Evolutionary conservation across 2,113 vertebrate species (phyloP), one percentile per base, ranked within the genome.

Genomic region (Albula goreensis): DNA sequence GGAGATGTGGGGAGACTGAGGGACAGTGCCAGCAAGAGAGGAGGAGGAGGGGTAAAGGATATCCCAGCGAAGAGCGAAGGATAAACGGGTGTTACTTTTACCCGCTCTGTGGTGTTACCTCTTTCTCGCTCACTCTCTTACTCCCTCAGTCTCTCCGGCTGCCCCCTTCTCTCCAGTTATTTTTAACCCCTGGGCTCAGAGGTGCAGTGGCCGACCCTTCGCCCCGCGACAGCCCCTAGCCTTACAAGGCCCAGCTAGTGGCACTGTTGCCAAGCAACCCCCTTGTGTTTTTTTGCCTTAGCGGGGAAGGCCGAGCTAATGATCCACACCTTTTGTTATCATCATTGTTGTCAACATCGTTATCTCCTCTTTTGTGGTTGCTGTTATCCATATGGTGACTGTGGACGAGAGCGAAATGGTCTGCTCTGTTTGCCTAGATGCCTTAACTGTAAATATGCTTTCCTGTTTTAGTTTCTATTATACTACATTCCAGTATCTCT

Each of bases 211-310:
- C 12, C 53, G 52, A 81, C 81, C 53, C 81, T 51, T 22, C 53
- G 17, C 8, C 17, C 81, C 52, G 6, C 50, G 22, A 4, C 50
- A 82, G 81, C 51, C 81, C 52, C 81, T 25, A 52, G 81, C 81
- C 81, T 82, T 82, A 82, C 81, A 82, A 82, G 81, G 81, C 81
- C 81, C 81, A 51, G 50, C 80, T 12, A 82, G 25, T 11, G 53
- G 50, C 4, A 15, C 19, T 15, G 81, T 82, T 82, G 81, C 80
- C 80, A 53, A n/a, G 50, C 49, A 50, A 81, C 80, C 48, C 49
- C 22, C 48, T n/a, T 51, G 49, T 81, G 80, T 81, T 50, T 52
- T 81, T 52, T 25, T 7, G 53, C 12, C 53, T 56, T 56, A 56
- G 53, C 53, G 12, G 12, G 12, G 12, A 56, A 56, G 53, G 53